phyloP scores from a whole-genome alignment of 1,140 invertebrate species.

The Caenorhabditis tropicalis region DNA sequence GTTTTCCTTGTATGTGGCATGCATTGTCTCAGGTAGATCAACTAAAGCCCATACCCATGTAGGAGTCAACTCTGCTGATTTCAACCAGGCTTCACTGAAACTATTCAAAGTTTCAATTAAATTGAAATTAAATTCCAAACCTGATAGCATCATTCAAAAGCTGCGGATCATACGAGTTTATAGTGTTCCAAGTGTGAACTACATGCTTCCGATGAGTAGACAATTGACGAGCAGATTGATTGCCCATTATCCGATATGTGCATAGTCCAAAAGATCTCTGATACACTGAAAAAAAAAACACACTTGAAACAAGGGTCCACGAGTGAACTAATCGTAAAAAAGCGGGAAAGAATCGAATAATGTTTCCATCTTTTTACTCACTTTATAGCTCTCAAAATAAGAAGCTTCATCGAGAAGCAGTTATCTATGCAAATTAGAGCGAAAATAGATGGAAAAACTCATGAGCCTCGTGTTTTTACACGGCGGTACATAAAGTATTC shows the following conservation, averaged over 20 bases:
- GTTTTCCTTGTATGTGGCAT: constrained; percentile 47
- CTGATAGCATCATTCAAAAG: constrained; percentile 51
- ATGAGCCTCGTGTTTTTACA: not conserved
- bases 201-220: constrained; percentile 44
- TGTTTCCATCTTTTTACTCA: not conserved
- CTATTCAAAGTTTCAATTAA: not conserved
- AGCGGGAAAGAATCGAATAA: not conserved
- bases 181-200: constrained; percentile 47
- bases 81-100: constrained; percentile 53
- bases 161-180: constrained; percentile 45
- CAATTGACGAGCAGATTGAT: constrained; percentile 34
- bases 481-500: constrained; percentile 11
- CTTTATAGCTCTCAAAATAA: not conserved
- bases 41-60: constrained; percentile 56
- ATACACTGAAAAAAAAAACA: not conserved
- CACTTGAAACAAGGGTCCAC: not conserved
- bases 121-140: not conserved
- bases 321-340: not conserved
- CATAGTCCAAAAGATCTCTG: constrained; percentile 17
- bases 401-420: not conserved
- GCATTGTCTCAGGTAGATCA: constrained; percentile 53
- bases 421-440: constrained; percentile 9
- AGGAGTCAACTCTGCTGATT: constrained; percentile 52
- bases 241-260: constrained; percentile 41
- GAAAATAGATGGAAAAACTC: not conserved